Base-by-base conservation (phyloP, 2,888 invertebrate genomes). In the Masnerella sp. region DNA sequence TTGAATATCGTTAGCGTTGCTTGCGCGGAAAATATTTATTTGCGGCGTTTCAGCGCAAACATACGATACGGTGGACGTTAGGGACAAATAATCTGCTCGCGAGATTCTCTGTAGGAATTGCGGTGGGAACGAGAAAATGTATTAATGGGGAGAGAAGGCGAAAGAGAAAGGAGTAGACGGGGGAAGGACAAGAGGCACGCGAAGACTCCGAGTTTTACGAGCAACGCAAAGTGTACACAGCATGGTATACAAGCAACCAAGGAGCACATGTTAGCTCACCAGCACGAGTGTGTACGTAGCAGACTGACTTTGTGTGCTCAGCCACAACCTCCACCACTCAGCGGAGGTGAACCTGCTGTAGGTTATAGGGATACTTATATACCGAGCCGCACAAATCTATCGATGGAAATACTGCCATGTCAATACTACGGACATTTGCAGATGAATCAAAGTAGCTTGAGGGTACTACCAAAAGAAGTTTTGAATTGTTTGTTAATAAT, bases 201-300 rank as follows among this genome's bases (percentile, higher is more conserved):
- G 43, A 54, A 58, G 51, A 51, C 20, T 54, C 30, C 18, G 28
- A 64, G 56, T 71, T 71, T 71, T 64, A 58, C 70, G 58, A 58
- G 58, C 22, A 42, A 71, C 42, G 42, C 54, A 65, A 40, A 52
- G 43, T 59, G 65, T 65, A 65, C 64, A 72, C 54, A 61, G 15
- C 51, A 36, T 45, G 28, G 71, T 78, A 76, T 77, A 78, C 78
- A 80, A 78, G 77, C 78, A 78, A 71, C 68, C 68, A 78, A 80
- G 78, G 61, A 75, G 71, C 74, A 67, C 64, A 64, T 61, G 70
- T 70, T 58, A 51, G 74, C 65, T 74, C 67, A 70, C 62, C 30
- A 36, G 56, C 45, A 51, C 43, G 34, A 61, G 52, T 71, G 49
- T 65, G 61, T 62, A 52, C 47, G 67, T 51, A 62, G 52, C 28